Evolutionary conservation across 1,140 invertebrate species (phyloP).

Genomic region (Aphaenogaster rudis): DNA sequence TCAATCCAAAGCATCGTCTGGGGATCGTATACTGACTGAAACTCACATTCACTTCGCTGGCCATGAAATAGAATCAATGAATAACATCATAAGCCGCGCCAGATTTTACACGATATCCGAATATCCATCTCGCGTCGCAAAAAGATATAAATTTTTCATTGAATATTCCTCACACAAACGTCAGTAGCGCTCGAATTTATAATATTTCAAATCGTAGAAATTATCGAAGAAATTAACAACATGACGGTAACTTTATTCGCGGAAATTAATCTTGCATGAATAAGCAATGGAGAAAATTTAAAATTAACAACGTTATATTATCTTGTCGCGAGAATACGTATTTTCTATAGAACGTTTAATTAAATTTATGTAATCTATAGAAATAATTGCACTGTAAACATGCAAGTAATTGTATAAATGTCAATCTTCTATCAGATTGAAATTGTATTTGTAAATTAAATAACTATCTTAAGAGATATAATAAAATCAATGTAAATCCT

Average conservation of each 20-base stretch:
- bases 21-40: slow-evolving; percentile 2
- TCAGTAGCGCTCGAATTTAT: background rate
- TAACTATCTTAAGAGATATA: background rate
- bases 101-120: background rate
- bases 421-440: background rate
- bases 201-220: slow-evolving; percentile 26
- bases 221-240: background rate
- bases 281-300: background rate
- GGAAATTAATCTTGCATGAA: background rate
- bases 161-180: too few relatives aligned
- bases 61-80: slow-evolving; percentile 26
- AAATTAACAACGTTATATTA: slow-evolving; percentile 27
- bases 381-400: background rate
- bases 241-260: background rate
- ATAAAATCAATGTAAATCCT: slow-evolving; percentile 1
- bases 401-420: background rate
- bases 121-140: background rate
- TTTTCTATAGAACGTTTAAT: background rate
- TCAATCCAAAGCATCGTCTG: background rate
- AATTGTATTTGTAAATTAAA: slow-evolving; percentile 1
- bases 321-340: background rate
- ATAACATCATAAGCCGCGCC: background rate
- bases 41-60: slow-evolving; percentile 43
- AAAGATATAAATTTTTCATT: slow-evolving; percentile 2
- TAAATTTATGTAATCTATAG: slow-evolving; percentile 6